Evolutionary conservation across 2,797 vertebrate genomes (phyloP).

Genomic region (Poeciliopsis presidionis): DNA sequence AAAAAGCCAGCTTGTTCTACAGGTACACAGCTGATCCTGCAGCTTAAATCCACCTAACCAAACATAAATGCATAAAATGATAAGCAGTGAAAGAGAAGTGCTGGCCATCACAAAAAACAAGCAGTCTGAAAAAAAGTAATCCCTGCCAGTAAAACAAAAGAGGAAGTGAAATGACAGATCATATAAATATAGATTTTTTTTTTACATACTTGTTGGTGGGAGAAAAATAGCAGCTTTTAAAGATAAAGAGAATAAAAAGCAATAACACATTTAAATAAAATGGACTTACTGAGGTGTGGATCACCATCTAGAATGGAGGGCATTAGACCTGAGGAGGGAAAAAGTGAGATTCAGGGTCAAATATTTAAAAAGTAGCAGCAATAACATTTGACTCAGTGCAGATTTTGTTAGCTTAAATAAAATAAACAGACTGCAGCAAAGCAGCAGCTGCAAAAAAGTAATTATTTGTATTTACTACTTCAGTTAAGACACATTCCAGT

Average conservation of each 20-base stretch:
- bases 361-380: not conserved
- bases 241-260: not conserved
- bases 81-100: not conserved
- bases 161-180: slow-evolving; percentile 66
- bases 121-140: slow-evolving; percentile 16
- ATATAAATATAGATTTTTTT: slow-evolving; percentile 9
- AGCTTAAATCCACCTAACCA: not conserved
- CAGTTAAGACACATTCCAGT: not conserved
- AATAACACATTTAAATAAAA: not conserved
- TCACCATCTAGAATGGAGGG: slow-evolving; percentile 63
- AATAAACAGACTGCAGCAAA: slow-evolving; percentile 30
- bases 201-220: not conserved
- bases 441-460: slow-evolving; percentile 27
- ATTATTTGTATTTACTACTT: not conserved
- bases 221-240: slow-evolving; percentile 19
- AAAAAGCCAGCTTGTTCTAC: slow-evolving; percentile 13
- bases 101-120: not conserved
- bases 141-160: slow-evolving; percentile 33
- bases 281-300: slow-evolving; percentile 69
- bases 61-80: not conserved
- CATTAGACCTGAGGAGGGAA: slow-evolving; percentile 64
- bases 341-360: slow-evolving; percentile 15
- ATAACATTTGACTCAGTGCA: not conserved
- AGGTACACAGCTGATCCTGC: slow-evolving; percentile 11
- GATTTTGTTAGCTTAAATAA: not conserved